phyloP scores from a whole-genome alignment of 2,888 invertebrate species.

The Anagyrus pseudococci region DNA sequence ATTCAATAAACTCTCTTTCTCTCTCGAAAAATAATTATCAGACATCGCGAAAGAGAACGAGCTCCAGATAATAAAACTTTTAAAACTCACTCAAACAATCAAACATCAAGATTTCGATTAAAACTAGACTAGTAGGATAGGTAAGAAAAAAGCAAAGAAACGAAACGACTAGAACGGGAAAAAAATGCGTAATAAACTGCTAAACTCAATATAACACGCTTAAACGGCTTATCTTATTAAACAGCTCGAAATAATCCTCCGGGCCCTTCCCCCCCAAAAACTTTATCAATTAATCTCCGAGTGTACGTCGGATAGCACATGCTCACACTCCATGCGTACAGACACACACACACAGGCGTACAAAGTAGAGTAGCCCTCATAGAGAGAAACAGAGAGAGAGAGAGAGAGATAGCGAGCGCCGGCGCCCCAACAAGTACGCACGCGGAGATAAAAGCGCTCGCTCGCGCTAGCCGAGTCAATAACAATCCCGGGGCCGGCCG shows the following conservation, averaged over 20 bases:
- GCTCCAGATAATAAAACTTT: too few species aligned
- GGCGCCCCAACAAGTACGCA: constrained; percentile 20
- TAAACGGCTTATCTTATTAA: neutral
- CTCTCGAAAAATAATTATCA: too few species aligned
- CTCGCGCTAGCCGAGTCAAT: constrained; percentile 30
- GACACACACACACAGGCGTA: neutral
- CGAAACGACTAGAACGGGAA: too few species aligned
- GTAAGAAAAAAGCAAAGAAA: too few species aligned
- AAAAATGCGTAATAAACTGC: too few species aligned
- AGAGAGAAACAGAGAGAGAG: neutral
- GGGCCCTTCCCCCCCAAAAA: neutral
- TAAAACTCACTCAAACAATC: too few species aligned
- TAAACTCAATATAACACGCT: neutral
- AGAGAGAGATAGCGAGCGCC: neutral
- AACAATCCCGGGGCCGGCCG: constrained; percentile 20
- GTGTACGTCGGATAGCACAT: neutral
- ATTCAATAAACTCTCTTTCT: too few species aligned
- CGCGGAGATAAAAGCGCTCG: constrained; percentile 28
- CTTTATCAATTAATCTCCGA: constrained; percentile 14
- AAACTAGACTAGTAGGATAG: too few species aligned
- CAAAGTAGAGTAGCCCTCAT: too few species aligned
- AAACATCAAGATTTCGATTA: too few species aligned
- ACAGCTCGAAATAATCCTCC: neutral
- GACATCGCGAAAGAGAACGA: too few species aligned
- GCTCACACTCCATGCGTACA: neutral